phyloP scores from a whole-genome alignment of 2,888 invertebrate species.

The Andrena fulva region DNA sequence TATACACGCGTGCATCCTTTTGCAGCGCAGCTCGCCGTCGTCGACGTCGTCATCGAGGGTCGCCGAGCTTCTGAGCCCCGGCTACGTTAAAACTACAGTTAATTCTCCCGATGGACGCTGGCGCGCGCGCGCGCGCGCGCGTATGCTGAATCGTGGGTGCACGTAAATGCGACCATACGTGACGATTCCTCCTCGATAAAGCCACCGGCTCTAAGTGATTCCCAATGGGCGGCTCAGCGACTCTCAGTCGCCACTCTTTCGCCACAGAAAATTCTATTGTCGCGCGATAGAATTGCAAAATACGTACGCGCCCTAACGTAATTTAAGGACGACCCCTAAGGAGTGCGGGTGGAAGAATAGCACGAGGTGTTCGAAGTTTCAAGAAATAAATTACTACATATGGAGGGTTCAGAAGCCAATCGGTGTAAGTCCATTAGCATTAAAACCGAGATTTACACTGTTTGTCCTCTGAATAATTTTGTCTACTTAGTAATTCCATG shows the following conservation, averaged over 20 bases:
- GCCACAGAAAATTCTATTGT: no score
- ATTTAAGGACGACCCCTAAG: background rate
- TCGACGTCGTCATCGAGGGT: conserved; percentile 43
- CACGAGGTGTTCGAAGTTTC: no score
- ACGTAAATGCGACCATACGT: conserved; percentile 39
- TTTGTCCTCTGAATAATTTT: no score
- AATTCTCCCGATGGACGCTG: conserved; percentile 68
- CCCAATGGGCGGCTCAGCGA: conserved; percentile 27
- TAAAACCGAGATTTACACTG: no score
- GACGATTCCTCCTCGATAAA: conserved; percentile 34
- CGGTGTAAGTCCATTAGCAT: no score
- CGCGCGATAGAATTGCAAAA: no score
- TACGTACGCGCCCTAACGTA: background rate
- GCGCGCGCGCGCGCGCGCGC: conserved; percentile 15
- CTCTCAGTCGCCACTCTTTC: conserved; percentile 8
- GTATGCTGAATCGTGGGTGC: conserved; percentile 8
- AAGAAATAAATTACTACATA: no score
- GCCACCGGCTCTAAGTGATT: conserved; percentile 30
- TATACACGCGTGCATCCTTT: conserved; percentile 7
- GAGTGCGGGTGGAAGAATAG: no score
- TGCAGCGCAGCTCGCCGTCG: conserved; percentile 2
- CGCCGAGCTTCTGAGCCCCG: conserved; percentile 49
- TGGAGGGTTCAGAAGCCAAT: no score
- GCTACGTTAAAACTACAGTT: conserved; percentile 73
- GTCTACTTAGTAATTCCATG: no score